phyloP scores from a whole-genome alignment of 2,888 invertebrate genomes.

The Dicyrtomina minuta region DNA sequence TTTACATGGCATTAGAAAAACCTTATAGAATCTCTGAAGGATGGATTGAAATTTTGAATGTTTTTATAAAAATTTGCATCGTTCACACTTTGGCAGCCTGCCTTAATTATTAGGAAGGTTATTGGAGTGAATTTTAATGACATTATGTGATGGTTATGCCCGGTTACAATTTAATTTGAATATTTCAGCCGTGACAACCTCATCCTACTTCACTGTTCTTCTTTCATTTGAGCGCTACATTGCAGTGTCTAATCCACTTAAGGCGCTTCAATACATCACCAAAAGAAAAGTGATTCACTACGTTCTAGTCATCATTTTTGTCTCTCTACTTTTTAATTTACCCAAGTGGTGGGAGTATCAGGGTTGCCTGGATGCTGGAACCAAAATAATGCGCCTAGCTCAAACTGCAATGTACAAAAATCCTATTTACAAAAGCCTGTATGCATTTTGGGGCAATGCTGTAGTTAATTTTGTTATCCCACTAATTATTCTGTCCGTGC shows the following conservation, averaged over 20 bases:
- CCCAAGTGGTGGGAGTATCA: slow-evolving; percentile 15
- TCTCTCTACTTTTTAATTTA: slow-evolving; percentile 1
- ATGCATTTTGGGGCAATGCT: not conserved
- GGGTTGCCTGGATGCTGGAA: too few species aligned
- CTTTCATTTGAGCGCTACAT: slow-evolving; percentile 13
- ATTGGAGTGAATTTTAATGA: too few species aligned
- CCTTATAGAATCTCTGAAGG: too few species aligned
- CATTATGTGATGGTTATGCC: too few species aligned
- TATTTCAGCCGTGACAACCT: not conserved
- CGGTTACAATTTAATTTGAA: too few species aligned
- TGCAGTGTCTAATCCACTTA: slow-evolving; percentile 11
- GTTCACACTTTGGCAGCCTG: too few species aligned
- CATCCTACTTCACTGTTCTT: slow-evolving; percentile 13
- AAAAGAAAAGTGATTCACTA: not conserved
- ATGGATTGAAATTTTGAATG: too few species aligned
- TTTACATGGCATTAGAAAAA: too few species aligned
- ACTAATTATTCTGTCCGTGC: slow-evolving; percentile 1
- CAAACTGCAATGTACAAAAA: too few species aligned
- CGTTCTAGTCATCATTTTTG: not conserved
- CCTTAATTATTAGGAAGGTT: too few species aligned
- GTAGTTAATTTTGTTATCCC: slow-evolving; percentile 15
- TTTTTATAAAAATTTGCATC: too few species aligned
- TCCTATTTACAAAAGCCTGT: not conserved
- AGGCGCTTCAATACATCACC: not conserved
- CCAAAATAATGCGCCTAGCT: too few species aligned